These are phyloP conservation scores for Dendronephthya gigantea DNA, from an alignment of 64 coral and sea anemone species.

Conservation along the genomic window DNA sequence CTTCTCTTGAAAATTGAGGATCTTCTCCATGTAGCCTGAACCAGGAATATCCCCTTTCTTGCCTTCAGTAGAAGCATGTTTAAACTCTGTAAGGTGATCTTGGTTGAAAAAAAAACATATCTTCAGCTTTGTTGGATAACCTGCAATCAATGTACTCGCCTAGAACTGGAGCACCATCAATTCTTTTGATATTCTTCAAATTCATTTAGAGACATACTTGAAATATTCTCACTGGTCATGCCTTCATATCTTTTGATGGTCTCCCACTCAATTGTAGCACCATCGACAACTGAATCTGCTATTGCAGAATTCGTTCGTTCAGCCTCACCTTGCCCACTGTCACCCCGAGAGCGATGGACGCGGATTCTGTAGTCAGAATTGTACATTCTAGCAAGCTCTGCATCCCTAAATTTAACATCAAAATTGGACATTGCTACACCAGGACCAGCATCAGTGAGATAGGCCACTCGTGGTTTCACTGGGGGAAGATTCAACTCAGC, in stretches of 20 bases:
- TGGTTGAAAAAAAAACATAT: conserved; percentile 45
- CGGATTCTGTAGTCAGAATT: conserved; percentile 7
- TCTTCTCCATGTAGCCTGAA: conserved; percentile 20
- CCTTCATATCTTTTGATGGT: conserved; percentile 5
- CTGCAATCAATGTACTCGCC: conserved; percentile 24
- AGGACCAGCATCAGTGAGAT: background rate
- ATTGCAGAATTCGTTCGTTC: background rate
- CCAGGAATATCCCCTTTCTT: conserved; percentile 27
- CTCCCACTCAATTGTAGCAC: conserved; percentile 30
- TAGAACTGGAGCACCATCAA: conserved; percentile 30
- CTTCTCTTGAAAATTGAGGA: conserved; percentile 24
- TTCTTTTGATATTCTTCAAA: background rate
- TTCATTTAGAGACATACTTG: too few species aligned
- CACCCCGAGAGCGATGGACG: background rate
- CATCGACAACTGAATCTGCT: conserved; percentile 18
- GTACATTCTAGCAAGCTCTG: background rate
- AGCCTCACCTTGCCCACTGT: background rate
- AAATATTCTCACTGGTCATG: too few species aligned
- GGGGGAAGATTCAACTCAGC: background rate
- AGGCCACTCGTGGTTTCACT: background rate
- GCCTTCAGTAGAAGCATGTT: conserved; percentile 24
- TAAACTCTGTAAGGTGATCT: conserved; percentile 9
- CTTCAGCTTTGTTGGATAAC: conserved; percentile 9
- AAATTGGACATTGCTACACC: background rate
- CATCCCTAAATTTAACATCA: background rate